Percentiles rank a stretch among this genome's conserved stretches.
phyloP scores from a whole-genome alignment of 2,113 vertebrate genomes.

The Pristiophorus japonicus region DNA sequence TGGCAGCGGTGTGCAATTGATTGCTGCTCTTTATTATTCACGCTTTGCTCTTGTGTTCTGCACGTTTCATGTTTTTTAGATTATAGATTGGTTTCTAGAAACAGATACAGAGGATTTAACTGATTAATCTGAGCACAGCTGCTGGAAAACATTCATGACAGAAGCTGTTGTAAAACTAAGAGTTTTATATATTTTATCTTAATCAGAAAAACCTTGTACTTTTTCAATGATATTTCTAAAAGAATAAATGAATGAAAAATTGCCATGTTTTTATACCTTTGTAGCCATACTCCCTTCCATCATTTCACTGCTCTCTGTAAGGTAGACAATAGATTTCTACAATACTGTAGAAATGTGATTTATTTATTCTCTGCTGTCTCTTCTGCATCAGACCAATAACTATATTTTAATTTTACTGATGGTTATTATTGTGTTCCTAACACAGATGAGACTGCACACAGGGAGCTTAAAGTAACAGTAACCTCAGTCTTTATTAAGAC shows the following conservation, averaged over 20 bases:
- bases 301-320: not conserved
- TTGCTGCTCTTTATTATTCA: not conserved
- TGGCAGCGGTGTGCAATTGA: not conserved
- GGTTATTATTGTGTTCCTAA: not conserved
- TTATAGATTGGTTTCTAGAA: slow-evolving; percentile 26
- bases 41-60: not conserved
- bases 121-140: not conserved
- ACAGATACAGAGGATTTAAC: slow-evolving; percentile 15
- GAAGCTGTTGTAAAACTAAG: not conserved
- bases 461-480: too few species aligned
- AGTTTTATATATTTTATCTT: not conserved
- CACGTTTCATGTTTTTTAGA: not conserved
- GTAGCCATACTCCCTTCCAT: not conserved
- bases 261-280: not conserved
- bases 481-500: too few species aligned
- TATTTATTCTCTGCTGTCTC: not conserved
- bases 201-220: not conserved
- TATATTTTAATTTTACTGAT: not conserved
- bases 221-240: not conserved
- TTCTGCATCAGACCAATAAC: not conserved
- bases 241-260: not conserved
- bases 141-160: not conserved
- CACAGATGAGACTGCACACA: too few species aligned
- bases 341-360: not conserved
- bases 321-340: not conserved